Evolutionary conservation across 1,140 invertebrate species (phyloP), one percentile per base, ranked within the genome.

Genomic region (Ectropis grisescens): DNA sequence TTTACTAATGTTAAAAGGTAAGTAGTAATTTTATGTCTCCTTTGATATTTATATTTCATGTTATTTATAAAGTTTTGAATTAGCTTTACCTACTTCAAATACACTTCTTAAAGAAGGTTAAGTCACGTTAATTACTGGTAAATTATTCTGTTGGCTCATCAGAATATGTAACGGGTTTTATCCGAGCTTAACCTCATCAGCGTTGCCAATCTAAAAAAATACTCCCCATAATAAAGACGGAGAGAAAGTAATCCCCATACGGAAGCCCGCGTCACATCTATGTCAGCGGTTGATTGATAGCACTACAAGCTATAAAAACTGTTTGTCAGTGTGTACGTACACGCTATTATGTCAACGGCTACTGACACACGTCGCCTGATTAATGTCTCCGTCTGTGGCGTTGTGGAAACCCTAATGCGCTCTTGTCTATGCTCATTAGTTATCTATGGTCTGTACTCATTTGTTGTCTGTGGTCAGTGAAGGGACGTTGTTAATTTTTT

Each of bases 171-270:
- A n/a, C n/a, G n/a, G n/a, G n/a, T n/a, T n/a, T n/a, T n/a, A n/a
- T n/a, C n/a, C n/a, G n/a, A n/a, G n/a, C n/a, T n/a, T n/a, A n/a
- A n/a, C n/a, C n/a, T n/a, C n/a, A n/a, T n/a, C n/a, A n/a, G n/a
- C n/a, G n/a, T n/a, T n/a, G n/a, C n/a, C n/a, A n/a, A n/a, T n/a
- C n/a, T n/a, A n/a, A n/a, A n/a, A n/a, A n/a, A n/a, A n/a, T n/a
- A n/a, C n/a, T n/a, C n/a, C n/a, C n/a, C n/a, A n/a, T n/a, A n/a
- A n/a, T n/a, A n/a, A n/a, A n/a, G n/a, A n/a, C n/a, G n/a, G n/a
- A n/a, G n/a, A n/a, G 56, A 64, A 67, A 64, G 66, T 52, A 53
- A 68, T 69, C 62, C 66, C 51, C 51, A 59, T 53, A 52, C 67
- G 61, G 61, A 71, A 74, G 60, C 55, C 30, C 36, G 39, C 48